Evolutionary conservation across 1,140 invertebrate genomes (phyloP), one percentile per base, ranked within the genome.

Genomic region (Gerris buenoi): DNA sequence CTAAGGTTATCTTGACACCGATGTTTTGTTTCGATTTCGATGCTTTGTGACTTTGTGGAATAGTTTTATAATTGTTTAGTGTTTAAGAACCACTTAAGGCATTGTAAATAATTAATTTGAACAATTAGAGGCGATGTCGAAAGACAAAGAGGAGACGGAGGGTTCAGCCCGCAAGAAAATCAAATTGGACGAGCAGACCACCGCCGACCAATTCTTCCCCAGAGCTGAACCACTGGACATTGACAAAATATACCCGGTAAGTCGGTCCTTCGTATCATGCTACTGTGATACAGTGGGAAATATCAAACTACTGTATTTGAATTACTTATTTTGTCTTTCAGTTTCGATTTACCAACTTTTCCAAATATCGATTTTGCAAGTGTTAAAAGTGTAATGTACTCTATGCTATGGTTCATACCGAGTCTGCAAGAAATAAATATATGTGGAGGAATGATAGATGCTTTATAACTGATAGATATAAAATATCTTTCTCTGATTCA

Each of bases 221-320:
- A 15, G 23, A 60, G 58, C 23, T 22, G 58, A 60, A 60, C 15
- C 10, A 25, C 22, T 60, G 22, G 58, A 60, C 5, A 22, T 60
- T 60, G 58, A 60, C 23, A 15, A 60, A 60, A 60, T 60, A 60
- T 60, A 60, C 23, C 58, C 58, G 10, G 58, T 60, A 60, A 60
- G 58, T 22, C 5, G 3, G 23, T 13, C n/a, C n/a, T 13, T 13
- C n/a, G 46, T 56, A 13, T 56, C n/a, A 13, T 13, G 10, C 10
- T 56, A 56, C n/a, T 13, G 10, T n/a, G 46, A 10, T 56, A 13
- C n/a, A n/a, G n/a, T n/a, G n/a, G n/a, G n/a, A 56, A 56, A 56
- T 56, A 56, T 13, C n/a, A 13, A n/a, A 13, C n/a, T 56, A 56
- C 10, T 56, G 46, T 56, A 13, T 56, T n/a, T 56, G n/a, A 56